Conservation (phyloP, 35 echinoderm and acorn worm species). For the Heliocidaris erythrogramma region DNA sequence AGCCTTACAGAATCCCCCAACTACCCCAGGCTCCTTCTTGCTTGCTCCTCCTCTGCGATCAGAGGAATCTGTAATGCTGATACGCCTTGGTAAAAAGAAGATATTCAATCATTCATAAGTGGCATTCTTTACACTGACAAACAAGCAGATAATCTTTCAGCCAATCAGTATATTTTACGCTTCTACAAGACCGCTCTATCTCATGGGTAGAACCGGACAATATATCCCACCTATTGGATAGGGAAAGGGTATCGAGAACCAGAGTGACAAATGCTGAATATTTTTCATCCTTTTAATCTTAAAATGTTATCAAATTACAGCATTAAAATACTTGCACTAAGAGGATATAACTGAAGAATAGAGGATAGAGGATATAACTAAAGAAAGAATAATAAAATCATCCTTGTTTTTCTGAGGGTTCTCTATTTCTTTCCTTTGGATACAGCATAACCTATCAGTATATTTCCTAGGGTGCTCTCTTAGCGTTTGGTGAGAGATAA, state of each 20-base stretch:
- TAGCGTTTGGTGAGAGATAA: neutral
- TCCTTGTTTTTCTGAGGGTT: too few species aligned
- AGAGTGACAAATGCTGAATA: too few species aligned
- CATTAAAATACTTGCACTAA: too few species aligned
- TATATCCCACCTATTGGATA: neutral
- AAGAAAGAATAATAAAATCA: too few species aligned
- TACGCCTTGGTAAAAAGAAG: neutral
- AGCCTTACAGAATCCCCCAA: neutral
- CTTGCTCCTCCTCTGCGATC: neutral
- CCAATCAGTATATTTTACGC: neutral
- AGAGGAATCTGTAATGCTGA: neutral
- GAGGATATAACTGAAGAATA: too few species aligned
- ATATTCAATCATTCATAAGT: slow-evolving; percentile 10
- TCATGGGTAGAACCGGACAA: neutral
- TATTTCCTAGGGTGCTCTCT: neutral
- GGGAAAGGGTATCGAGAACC: neutral
- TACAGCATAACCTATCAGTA: too few species aligned
- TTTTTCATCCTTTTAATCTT: too few species aligned
- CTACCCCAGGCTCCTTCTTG: neutral
- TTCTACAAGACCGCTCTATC: neutral
- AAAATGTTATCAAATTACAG: too few species aligned
- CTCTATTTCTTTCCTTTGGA: too few species aligned
- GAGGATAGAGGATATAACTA: too few species aligned
- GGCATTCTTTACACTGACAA: slow-evolving; percentile 16
- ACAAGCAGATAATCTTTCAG: neutral